Conservation (phyloP, 2,113 vertebrate genomes). For the Pseudolaguvia tuberculata region DNA sequence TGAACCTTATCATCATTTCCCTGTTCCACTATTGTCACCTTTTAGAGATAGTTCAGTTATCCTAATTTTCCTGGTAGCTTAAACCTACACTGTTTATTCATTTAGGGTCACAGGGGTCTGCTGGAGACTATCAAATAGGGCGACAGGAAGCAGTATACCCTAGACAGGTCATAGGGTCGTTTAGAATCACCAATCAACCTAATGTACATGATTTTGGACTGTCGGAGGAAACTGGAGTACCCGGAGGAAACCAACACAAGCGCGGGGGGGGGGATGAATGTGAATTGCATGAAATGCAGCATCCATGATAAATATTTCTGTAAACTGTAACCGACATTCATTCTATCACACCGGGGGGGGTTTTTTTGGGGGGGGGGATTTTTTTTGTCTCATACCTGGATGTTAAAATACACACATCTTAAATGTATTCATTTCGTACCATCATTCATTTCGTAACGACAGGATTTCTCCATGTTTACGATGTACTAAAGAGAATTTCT, state of each 20-base stretch:
- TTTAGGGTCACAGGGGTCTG: too few relatives aligned
- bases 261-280: too few relatives aligned
- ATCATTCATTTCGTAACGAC: neutral
- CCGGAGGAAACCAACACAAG: too few relatives aligned
- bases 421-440: constrained; percentile 1
- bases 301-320: constrained; percentile 11
- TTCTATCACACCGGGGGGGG: too few relatives aligned
- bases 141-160: too few relatives aligned
- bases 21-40: too few relatives aligned
- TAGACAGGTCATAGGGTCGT: too few relatives aligned
- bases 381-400: neutral
- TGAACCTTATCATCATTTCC: neutral
- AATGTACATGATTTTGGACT: too few relatives aligned
- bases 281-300: constrained; percentile 7
- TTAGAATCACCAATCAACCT: too few relatives aligned
- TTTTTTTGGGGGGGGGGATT: neutral
- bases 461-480: neutral
- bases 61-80: neutral
- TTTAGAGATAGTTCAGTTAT: neutral
- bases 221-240: too few relatives aligned
- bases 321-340: neutral
- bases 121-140: too few relatives aligned
- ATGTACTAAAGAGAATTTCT: neutral
- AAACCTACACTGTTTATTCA: too few relatives aligned
- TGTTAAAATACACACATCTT: neutral